A percentile compares a stretch with the other conserved stretches of the same genome.
Evolutionary conservation across 1,140 invertebrate species (phyloP).

Genomic region (Cardiocondyla obscurior): DNA sequence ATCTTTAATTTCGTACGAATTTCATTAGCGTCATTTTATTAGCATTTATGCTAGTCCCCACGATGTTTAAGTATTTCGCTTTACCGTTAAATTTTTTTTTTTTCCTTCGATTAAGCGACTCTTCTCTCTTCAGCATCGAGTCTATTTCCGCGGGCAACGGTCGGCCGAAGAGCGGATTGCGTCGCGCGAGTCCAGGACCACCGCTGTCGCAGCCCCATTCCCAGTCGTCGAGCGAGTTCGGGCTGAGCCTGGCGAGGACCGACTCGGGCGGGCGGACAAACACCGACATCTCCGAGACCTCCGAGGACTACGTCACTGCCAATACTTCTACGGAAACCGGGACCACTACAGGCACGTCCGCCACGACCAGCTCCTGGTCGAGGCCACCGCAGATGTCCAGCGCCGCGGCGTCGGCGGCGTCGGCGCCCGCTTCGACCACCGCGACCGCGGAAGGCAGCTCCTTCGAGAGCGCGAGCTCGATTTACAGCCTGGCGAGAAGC

Average conservation of each 20-base stretch:
- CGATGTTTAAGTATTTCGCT: background rate
- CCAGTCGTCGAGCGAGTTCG: conserved; percentile 82
- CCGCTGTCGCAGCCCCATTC: conserved; percentile 79
- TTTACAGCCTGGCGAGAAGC: conserved; percentile 89
- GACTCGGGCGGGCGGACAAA: conserved; percentile 90
- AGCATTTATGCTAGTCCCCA: background rate
- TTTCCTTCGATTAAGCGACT: background rate
- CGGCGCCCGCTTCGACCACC: conserved; percentile 83
- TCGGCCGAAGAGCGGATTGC: conserved; percentile 75
- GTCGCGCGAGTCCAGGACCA: conserved; percentile 78
- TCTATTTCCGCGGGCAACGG: conserved; percentile 71
- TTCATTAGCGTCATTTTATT: no score
- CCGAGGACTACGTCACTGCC: conserved; percentile 94
- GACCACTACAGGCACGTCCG: conserved; percentile 83
- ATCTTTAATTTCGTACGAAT: no score
- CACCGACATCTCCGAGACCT: conserved; percentile 92
- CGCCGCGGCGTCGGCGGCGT: conserved; percentile 76
- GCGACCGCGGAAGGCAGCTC: conserved; percentile 89
- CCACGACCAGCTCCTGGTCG: conserved; percentile 81
- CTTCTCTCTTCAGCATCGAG: conserved; percentile 51
- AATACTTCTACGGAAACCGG: conserved; percentile 90
- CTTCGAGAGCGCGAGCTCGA: conserved; percentile 91
- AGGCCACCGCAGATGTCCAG: conserved; percentile 78
- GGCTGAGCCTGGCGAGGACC: conserved; percentile 85
- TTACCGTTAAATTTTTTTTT: background rate